phyloP scores from a whole-genome alignment of 2,888 invertebrate species.

The Phanerotoma sp. region DNA sequence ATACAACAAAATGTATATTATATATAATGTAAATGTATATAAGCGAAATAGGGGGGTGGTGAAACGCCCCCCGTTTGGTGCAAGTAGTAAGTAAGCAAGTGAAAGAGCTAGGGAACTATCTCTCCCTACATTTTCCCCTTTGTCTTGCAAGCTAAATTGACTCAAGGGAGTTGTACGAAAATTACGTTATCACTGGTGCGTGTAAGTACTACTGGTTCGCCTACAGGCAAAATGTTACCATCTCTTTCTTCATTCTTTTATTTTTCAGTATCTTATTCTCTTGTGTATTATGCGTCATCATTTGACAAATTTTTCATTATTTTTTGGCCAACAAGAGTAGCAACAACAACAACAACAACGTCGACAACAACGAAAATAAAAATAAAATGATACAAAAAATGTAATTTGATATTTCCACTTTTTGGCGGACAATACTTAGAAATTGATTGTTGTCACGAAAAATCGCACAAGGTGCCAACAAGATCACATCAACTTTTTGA shows the following conservation, averaged over 20 bases:
- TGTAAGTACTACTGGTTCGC: slow-evolving; percentile 9
- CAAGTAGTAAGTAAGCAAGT: no score
- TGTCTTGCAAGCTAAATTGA: slow-evolving; percentile 3
- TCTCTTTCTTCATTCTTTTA: slow-evolving; percentile 7
- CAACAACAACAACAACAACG: no score
- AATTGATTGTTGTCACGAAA: not conserved
- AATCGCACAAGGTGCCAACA: slow-evolving; percentile 19
- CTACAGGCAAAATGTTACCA: slow-evolving; percentile 1
- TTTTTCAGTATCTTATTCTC: slow-evolving; percentile 17
- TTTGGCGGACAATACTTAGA: not conserved
- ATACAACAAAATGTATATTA: no score
- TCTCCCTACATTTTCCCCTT: not conserved
- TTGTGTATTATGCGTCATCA: slow-evolving; percentile 7
- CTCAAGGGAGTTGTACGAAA: slow-evolving; percentile 20
- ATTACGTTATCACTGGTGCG: slow-evolving; percentile 21
- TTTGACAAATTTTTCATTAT: slow-evolving; percentile 3
- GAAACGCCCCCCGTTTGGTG: not conserved
- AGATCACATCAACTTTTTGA: slow-evolving; percentile 13
- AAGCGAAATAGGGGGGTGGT: not conserved
- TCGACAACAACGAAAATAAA: no score
- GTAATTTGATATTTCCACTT: not conserved
- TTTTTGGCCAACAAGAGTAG: no score
- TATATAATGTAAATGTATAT: not conserved
- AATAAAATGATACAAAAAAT: no score
- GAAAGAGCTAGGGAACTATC: no score